Conservation (phyloP, 2,888 invertebrate species). For the Synanthedon myopaeformis region DNA sequence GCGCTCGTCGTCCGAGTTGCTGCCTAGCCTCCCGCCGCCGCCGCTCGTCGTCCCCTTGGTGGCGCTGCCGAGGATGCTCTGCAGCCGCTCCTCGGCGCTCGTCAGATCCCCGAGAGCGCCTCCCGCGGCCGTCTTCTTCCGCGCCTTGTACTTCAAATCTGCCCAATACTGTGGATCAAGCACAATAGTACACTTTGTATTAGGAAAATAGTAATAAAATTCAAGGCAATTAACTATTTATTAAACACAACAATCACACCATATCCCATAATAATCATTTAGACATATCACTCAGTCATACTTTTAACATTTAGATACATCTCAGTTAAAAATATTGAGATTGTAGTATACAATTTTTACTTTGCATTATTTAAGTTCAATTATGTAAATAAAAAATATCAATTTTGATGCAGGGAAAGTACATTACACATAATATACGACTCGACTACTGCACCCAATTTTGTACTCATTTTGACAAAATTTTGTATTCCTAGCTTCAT, state of each 20-base stretch:
- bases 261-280: not conserved
- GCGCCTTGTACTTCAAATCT: slow-evolving; percentile 57
- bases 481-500: too few relatives aligned
- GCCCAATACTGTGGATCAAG: slow-evolving; percentile 48
- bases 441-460: too few relatives aligned
- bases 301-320: too few relatives aligned
- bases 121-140: slow-evolving; percentile 52
- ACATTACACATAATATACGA: too few relatives aligned
- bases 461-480: too few relatives aligned
- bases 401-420: too few relatives aligned
- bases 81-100: slow-evolving; percentile 46
- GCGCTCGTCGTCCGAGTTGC: slow-evolving; percentile 45
- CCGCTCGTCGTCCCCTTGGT: not conserved
- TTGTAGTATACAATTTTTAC: too few relatives aligned
- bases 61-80: slow-evolving; percentile 35
- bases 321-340: too few relatives aligned
- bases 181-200: not conserved
- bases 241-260: not conserved
- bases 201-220: not conserved
- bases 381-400: too few relatives aligned
- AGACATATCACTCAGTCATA: not conserved
- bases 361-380: too few relatives aligned
- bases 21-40: slow-evolving; percentile 12
- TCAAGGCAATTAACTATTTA: not conserved
- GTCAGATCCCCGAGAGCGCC: slow-evolving; percentile 53